Percentiles rank a stretch among this genome's conserved stretches.
phyloP scores from a whole-genome alignment of 1,140 invertebrate genomes.

The Medauroidea extradentata region DNA sequence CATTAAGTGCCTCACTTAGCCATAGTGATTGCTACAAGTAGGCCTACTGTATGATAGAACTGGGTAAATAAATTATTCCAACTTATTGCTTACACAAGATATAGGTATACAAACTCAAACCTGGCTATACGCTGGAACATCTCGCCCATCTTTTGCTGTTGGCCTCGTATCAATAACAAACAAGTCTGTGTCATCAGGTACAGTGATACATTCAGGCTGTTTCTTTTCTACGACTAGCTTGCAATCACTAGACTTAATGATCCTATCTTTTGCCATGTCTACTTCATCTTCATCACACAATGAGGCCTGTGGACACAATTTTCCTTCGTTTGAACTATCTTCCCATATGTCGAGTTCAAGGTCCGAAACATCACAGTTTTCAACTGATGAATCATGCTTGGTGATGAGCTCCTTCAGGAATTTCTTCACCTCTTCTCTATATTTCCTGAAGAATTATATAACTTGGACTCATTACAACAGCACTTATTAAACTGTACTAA shows the following conservation, averaged over 20 bases:
- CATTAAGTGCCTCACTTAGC: too few species aligned
- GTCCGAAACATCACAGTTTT: slow-evolving; percentile 4
- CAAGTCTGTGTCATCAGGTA: slow-evolving; percentile 10
- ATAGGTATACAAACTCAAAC: slow-evolving; percentile 26
- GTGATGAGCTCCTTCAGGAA: slow-evolving; percentile 10
- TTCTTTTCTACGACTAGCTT: too few species aligned
- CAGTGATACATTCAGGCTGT: not conserved
- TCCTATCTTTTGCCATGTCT: too few species aligned
- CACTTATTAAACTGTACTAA: too few species aligned
- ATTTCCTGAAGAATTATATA: slow-evolving; percentile 3
- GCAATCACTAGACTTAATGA: too few species aligned
- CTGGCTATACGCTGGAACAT: slow-evolving; percentile 43
- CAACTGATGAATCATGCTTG: not conserved
- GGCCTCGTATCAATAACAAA: slow-evolving; percentile 43
- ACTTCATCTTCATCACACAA: too few species aligned
- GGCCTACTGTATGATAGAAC: too few species aligned
- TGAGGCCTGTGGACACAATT: too few species aligned
- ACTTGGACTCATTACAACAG: not conserved
- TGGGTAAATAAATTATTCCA: too few species aligned
- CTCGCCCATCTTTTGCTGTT: slow-evolving; percentile 33
- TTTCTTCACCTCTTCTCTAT: not conserved
- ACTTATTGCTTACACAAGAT: too few species aligned
- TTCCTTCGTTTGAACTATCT: not conserved
- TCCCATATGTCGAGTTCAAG: slow-evolving; percentile 13
- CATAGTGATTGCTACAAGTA: too few species aligned